Percentiles rank a stretch among this genome's conserved stretches.
phyloP scores from a whole-genome alignment of 2,888 invertebrate species.

The Carpatolechia fugitivella region DNA sequence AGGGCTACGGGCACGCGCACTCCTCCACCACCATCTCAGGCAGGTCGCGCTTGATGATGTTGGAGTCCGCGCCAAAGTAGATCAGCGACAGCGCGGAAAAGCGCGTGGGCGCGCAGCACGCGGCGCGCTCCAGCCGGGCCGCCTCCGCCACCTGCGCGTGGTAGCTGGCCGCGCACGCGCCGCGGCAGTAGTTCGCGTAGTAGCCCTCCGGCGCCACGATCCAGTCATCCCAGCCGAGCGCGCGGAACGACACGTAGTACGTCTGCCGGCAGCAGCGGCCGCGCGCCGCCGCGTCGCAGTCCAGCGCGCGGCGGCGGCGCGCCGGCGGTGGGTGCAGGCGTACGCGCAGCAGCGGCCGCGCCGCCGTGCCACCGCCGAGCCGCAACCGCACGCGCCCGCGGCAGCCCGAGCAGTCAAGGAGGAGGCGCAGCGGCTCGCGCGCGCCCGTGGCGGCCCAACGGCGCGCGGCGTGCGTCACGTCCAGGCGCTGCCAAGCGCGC shows the following conservation, averaged over 20 bases:
- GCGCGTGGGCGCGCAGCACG: conserved; percentile 95
- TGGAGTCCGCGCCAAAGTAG: conserved; percentile 93
- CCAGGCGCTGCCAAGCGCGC: conserved; percentile 92
- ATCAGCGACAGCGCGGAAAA: conserved; percentile 95
- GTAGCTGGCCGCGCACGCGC: conserved; percentile 92
- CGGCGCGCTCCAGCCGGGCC: conserved; percentile 91
- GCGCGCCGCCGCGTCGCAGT: conserved; percentile 83
- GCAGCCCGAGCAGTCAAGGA: conserved; percentile 92
- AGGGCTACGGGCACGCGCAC: conserved; percentile 92
- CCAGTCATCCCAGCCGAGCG: conserved; percentile 97
- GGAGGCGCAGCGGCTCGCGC: conserved; percentile 82
- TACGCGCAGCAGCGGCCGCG: conserved; percentile 91
- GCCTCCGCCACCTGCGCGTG: conserved; percentile 95
- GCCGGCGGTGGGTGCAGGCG: conserved; percentile 85
- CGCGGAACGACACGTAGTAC: conserved; percentile 94
- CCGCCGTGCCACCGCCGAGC: conserved; percentile 78
- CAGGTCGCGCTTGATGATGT: conserved; percentile 95
- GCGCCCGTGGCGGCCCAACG: conserved; percentile 82
- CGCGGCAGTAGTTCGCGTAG: conserved; percentile 96
- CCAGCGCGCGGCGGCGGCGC: conserved; percentile 89
- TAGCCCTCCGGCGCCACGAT: conserved; percentile 94
- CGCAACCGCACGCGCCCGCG: conserved; percentile 85
- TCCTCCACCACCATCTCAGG: conserved; percentile 98
- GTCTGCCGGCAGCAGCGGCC: conserved; percentile 90
- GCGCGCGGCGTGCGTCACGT: conserved; percentile 88